Evolutionary conservation across 2,888 invertebrate genomes (phyloP).

Genomic region (Alsophila aescularia): DNA sequence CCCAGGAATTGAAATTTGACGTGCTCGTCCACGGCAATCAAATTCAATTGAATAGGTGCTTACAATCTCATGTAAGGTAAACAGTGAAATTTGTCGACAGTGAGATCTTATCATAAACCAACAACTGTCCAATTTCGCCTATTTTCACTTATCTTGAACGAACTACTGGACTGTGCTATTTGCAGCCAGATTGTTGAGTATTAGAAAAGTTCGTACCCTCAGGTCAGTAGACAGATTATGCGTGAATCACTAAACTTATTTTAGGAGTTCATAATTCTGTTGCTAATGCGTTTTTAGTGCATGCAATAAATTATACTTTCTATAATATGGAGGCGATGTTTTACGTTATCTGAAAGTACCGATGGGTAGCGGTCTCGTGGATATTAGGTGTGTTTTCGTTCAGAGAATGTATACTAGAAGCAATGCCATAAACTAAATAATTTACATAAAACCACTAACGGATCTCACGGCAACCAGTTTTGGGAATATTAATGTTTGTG

Average conservation of each 20-base stretch:
- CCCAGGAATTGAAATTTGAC: constrained; percentile 29
- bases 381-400: constrained; percentile 51
- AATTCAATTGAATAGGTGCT: constrained; percentile 36
- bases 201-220: background rate
- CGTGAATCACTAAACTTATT: constrained; percentile 39
- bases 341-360: constrained; percentile 53
- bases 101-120: constrained; percentile 18
- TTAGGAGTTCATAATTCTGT: constrained; percentile 44
- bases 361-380: constrained; percentile 36
- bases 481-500: constrained; percentile 76
- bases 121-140: constrained; percentile 5
- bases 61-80: constrained; percentile 16
- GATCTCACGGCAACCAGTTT: constrained; percentile 80
- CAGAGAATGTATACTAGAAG: constrained; percentile 77
- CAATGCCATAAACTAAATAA: constrained; percentile 74
- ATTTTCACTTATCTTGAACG: constrained; percentile 1
- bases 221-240: constrained; percentile 22
- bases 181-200: background rate
- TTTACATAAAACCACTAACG: constrained; percentile 83
- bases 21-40: constrained; percentile 25
- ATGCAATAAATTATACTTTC: constrained; percentile 71
- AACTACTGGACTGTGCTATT: constrained; percentile 1
- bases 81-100: constrained; percentile 11
- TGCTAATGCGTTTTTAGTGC: constrained; percentile 57
- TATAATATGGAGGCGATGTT: constrained; percentile 62